Base-by-base conservation (phyloP, 2,797 vertebrate species). In the Meriones psammophilus region DNA sequence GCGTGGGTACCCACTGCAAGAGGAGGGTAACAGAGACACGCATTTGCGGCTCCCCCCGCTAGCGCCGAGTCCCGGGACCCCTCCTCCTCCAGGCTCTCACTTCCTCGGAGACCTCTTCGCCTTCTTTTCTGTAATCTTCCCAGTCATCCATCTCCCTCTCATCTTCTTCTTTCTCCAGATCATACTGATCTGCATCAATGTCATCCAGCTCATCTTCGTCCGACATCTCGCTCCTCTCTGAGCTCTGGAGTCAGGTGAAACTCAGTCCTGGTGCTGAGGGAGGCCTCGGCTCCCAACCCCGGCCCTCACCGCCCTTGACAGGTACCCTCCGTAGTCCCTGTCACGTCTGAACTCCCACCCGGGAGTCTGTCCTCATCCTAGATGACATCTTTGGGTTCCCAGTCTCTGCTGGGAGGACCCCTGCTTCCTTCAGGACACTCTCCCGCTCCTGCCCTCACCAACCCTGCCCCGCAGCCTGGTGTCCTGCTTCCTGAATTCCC, bases 151-250 rank as follows among this genome's bases (percentile, higher is more conserved):
- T 74, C 1, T 92, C 97, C 36, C 90, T 95, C 12, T 96, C 92
- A 0, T 96, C 95, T 0, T 92, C 97, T 28, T 98, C 97, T 33
- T 58, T 94, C 24, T 97, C 98, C 90, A 96, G 71, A 13, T 97
- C 94, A 4, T 97, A 94, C 84, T 95, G 96, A 18, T 97, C 96
- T 15, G 54, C 17, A 5, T 98, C 96, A 36, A 90, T 81, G 33
- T 98, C 97, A 5, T 84, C 96, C 22, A 96, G 89, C 22, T 92
- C 84, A 5, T 98, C 98, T 73, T 97, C 97, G 64, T 96, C 97
- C 7, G 98, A 98, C 98, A 99, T 99, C 39, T 97, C 33, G 22
- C 90, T 91, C 89, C 46, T 42, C 8, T n/a, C 69, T 28, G 33
- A 39, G 33, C 39, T 7, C 66, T 76, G 62, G 4, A 56, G n/a